Conservation (phyloP, 2,888 invertebrate genomes). For the Nebria salina region DNA sequence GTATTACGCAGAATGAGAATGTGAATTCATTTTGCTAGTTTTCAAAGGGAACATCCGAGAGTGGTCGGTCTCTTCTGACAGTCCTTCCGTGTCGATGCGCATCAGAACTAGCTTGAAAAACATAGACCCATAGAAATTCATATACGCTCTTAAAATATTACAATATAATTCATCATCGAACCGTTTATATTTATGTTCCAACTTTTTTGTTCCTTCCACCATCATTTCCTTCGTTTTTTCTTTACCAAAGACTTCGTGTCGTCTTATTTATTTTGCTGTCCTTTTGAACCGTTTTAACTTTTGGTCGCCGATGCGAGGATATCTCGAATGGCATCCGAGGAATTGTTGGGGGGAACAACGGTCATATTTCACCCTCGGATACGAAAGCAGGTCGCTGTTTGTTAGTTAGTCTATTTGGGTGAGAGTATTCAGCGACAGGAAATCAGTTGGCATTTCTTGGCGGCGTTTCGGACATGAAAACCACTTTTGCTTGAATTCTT, state of each 20-base stretch:
- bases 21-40: slow-evolving; percentile 41
- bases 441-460: slow-evolving; percentile 36
- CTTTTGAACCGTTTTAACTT: slow-evolving; percentile 45
- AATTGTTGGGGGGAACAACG: slow-evolving; percentile 46
- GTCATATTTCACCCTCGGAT: slow-evolving; percentile 35
- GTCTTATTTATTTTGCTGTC: slow-evolving; percentile 45
- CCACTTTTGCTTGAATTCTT: slow-evolving; percentile 28
- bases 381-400: slow-evolving; percentile 5
- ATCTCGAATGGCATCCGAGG: slow-evolving; percentile 30
- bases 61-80: slow-evolving; percentile 38
- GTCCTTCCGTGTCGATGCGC: slow-evolving; percentile 42
- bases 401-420: neutral
- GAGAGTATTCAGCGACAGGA: slow-evolving; percentile 26
- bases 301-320: slow-evolving; percentile 27
- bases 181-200: slow-evolving; percentile 42
- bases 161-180: slow-evolving; percentile 46
- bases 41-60: slow-evolving; percentile 42
- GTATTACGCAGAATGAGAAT: slow-evolving; percentile 3
- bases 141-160: slow-evolving; percentile 40
- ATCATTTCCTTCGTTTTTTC: slow-evolving; percentile 31
- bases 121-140: slow-evolving; percentile 10
- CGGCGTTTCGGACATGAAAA: slow-evolving; percentile 36
- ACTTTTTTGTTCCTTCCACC: slow-evolving; percentile 37
- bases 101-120: slow-evolving; percentile 24
- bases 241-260: slow-evolving; percentile 10